phyloP scores from a whole-genome alignment of 2,888 invertebrate species.

The Halictus quadricinctus region DNA sequence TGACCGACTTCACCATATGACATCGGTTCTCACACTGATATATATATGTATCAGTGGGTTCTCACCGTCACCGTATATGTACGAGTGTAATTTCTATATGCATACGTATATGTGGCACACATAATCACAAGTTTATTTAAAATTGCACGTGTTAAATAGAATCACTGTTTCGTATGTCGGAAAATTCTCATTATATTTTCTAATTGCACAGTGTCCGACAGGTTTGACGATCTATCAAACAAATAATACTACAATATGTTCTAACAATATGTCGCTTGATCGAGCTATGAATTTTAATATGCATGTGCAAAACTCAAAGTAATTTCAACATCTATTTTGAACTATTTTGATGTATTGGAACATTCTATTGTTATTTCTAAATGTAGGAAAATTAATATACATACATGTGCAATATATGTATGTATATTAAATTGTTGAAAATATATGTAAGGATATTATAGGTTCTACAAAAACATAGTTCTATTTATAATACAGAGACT shows the following conservation, averaged over 20 bases:
- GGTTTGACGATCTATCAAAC: neutral
- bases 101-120: neutral
- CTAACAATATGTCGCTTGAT: conserved; percentile 34
- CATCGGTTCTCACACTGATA: conserved; percentile 13
- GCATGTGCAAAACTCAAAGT: neutral
- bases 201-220: neutral
- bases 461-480: neutral
- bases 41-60: no score
- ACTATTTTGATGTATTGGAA: neutral
- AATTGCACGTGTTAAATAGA: neutral
- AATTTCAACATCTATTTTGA: conserved; percentile 15
- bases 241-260: neutral
- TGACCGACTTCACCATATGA: conserved; percentile 57
- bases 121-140: conserved; percentile 10
- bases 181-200: conserved; percentile 35
- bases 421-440: neutral
- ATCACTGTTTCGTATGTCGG: neutral
- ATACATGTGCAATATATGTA: neutral
- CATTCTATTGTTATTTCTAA: conserved; percentile 1
- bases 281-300: conserved; percentile 14
- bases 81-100: no score
- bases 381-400: neutral
- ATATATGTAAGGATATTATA: neutral
- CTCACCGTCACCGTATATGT: neutral
- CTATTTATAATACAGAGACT: conserved; percentile 17